Conservation (phyloP, 2,888 invertebrate species). For the Panopea generosa region DNA sequence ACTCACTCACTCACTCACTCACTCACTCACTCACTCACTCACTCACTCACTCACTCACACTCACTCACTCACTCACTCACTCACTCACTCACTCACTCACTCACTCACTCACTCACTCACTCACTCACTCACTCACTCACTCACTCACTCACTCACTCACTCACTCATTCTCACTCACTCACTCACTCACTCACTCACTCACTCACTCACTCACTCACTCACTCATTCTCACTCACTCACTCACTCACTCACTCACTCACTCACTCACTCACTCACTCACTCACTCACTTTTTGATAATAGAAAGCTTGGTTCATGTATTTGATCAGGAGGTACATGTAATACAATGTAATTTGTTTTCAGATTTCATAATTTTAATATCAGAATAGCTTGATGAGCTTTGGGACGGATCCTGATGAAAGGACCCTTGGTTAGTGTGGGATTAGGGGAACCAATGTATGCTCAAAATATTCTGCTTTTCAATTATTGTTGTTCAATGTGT, state of each 20-base stretch:
- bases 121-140: conserved; percentile 1
- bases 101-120: background rate
- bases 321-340: too few species aligned
- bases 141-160: conserved; percentile 19
- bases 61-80: conserved; percentile 8
- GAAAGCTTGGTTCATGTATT: too few species aligned
- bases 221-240: conserved; percentile 33
- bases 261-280: conserved; percentile 25
- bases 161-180: conserved; percentile 22
- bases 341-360: too few species aligned
- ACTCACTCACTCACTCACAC: conserved; percentile 14
- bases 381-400: too few species aligned
- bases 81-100: conserved; percentile 8
- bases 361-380: too few species aligned
- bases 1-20: conserved; percentile 17
- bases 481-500: too few species aligned
- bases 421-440: too few species aligned
- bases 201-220: conserved; percentile 28
- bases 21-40: conserved; percentile 17
- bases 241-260: conserved; percentile 24
- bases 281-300: conserved; percentile 6
- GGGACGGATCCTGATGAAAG: too few species aligned
- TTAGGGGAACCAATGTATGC: too few species aligned
- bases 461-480: too few species aligned
- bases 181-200: conserved; percentile 18